Evolutionary conservation across 2,113 vertebrate species (phyloP).

Genomic region (Uria aalge): DNA sequence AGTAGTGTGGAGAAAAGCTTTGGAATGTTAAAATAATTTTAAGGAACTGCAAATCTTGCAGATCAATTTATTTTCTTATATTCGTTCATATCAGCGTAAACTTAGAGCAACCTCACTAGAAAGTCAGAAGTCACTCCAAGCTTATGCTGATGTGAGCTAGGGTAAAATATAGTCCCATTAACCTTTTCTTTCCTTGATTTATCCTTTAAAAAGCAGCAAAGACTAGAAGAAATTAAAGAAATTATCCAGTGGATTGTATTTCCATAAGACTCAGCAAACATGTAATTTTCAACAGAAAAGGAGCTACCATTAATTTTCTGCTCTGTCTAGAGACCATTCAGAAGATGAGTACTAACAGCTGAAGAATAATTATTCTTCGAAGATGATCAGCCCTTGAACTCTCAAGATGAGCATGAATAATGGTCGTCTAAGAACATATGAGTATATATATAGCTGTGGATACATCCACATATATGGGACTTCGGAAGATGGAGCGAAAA

Average conservation of each 20-base stretch:
- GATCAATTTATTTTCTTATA: neutral
- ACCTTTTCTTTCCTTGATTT: neutral
- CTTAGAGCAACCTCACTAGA: neutral
- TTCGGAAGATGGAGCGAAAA: neutral
- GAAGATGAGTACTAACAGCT: neutral
- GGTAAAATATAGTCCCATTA: neutral
- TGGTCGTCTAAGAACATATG: neutral
- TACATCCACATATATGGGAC: neutral
- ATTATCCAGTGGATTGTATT: neutral
- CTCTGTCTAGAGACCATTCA: neutral
- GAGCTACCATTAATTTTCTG: neutral
- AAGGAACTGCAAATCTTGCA: neutral
- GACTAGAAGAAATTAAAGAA: neutral
- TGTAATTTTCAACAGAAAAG: neutral
- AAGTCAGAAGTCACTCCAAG: neutral
- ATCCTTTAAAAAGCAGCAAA: neutral
- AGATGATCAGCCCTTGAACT: neutral
- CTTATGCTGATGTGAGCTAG: neutral
- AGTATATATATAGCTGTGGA: neutral
- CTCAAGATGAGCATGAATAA: neutral
- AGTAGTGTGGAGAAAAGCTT: neutral
- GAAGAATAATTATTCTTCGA: neutral
- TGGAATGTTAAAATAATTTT: neutral
- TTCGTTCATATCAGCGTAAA: neutral
- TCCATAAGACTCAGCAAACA: neutral